These are phyloP conservation scores for Bellardia bayeri DNA, from an alignment of 2,888 invertebrate genomes.

Conservation along the genomic window DNA sequence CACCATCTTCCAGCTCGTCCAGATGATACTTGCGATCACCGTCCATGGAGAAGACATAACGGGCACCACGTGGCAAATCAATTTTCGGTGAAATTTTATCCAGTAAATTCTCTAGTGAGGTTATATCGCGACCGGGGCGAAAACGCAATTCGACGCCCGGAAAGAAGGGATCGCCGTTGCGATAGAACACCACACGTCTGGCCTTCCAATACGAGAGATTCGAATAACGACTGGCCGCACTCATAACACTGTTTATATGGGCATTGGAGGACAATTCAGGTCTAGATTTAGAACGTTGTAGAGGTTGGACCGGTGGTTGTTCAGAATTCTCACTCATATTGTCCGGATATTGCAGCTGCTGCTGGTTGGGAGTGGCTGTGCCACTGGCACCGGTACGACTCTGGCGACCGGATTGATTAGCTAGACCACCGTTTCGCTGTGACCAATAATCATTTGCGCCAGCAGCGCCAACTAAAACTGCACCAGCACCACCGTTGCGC, in stretches of 20 bases:
- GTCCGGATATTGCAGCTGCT: constrained; percentile 84
- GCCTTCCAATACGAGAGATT: constrained; percentile 95
- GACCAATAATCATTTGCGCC: constrained; percentile 76
- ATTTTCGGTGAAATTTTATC: constrained; percentile 94
- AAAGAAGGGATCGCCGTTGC: constrained; percentile 97
- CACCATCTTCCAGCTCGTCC: constrained; percentile 95
- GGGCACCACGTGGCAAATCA: constrained; percentile 94
- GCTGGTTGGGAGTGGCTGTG: constrained; percentile 76
- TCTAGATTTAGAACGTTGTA: constrained; percentile 83
- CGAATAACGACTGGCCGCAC: constrained; percentile 88
- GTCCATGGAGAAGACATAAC: constrained; percentile 96
- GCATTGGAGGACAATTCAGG: constrained; percentile 81
- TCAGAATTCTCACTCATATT: constrained; percentile 87
- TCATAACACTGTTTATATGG: constrained; percentile 80
- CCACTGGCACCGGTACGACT: constrained; percentile 71
- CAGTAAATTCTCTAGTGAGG: constrained; percentile 92
- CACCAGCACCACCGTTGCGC: constrained; percentile 60
- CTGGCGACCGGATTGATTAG: constrained; percentile 66
- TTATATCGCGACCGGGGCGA: constrained; percentile 94
- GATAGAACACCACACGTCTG: constrained; percentile 93
- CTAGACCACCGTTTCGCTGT: constrained; percentile 79
- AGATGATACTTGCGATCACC: constrained; percentile 93
- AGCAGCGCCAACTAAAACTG: constrained; percentile 65
- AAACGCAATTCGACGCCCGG: constrained; percentile 95
- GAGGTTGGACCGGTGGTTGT: constrained; percentile 83